A percentile compares a stretch with the other conserved stretches of the same genome.
Evolutionary conservation across 2,888 invertebrate species (phyloP).

Genomic region (Agonopterix heracliana): DNA sequence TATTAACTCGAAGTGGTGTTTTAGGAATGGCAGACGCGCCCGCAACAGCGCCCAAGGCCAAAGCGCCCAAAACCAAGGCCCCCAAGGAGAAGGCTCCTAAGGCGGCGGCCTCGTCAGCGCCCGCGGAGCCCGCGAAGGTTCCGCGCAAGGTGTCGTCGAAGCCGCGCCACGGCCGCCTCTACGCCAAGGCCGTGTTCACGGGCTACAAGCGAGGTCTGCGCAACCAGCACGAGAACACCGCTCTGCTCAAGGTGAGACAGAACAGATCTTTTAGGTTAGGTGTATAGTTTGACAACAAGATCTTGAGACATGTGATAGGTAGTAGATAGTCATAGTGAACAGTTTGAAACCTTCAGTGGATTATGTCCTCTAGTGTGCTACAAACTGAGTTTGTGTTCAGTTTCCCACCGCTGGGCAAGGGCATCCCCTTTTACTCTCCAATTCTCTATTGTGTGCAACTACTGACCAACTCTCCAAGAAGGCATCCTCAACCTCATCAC

Average conservation of each 20-base stretch:
- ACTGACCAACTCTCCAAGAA: too few species aligned
- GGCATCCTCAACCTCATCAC: too few species aligned
- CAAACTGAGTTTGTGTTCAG: too few species aligned
- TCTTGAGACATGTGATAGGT: too few species aligned
- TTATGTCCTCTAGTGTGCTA: too few species aligned
- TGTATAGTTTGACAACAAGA: constrained; percentile 3
- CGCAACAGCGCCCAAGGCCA: constrained; percentile 72
- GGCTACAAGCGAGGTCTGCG: constrained; percentile 96
- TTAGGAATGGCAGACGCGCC: constrained; percentile 79
- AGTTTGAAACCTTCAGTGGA: too few species aligned
- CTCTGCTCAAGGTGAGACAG: constrained; percentile 87
- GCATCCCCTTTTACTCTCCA: too few species aligned
- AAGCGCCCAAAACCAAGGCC: constrained; percentile 75
- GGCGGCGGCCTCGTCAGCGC: constrained; percentile 71
- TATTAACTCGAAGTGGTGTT: constrained; percentile 34
- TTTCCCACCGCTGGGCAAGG: too few species aligned
- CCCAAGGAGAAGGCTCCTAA: constrained; percentile 75
- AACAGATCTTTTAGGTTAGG: constrained; percentile 1
- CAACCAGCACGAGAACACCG: constrained; percentile 98
- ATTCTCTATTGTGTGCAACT: too few species aligned
- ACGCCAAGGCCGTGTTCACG: constrained; percentile 98
- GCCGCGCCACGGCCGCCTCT: constrained; percentile 88
- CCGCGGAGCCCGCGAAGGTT: constrained; percentile 71
- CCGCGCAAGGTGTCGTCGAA: constrained; percentile 67
- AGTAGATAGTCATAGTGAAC: too few species aligned